Evolutionary conservation across 2,113 vertebrate species (phyloP).

Genomic region (Aplodontia rufa): DNA sequence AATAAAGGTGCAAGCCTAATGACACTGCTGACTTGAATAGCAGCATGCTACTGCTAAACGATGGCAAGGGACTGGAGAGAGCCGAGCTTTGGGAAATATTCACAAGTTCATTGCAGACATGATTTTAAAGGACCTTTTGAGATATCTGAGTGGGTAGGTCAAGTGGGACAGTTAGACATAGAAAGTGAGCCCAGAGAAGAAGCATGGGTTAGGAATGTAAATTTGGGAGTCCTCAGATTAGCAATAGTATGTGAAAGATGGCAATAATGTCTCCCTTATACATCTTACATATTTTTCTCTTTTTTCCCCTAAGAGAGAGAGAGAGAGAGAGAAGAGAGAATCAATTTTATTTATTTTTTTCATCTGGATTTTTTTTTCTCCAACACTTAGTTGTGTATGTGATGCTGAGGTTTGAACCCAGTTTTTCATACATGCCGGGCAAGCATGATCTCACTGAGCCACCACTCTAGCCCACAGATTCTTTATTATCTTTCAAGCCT

Average conservation of each 20-base stretch:
- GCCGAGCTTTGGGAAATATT: background rate
- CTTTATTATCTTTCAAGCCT: background rate
- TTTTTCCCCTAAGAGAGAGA: no score
- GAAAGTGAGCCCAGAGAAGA: background rate
- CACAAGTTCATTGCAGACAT: background rate
- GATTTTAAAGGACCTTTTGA: slow-evolving; percentile 15
- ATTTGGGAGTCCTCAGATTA: background rate
- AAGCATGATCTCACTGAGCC: no score
- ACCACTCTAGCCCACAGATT: no score
- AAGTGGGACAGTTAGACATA: background rate
- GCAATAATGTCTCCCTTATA: background rate
- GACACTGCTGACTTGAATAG: background rate
- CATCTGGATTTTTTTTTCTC: no score
- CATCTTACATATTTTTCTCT: no score
- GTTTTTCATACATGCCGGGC: no score
- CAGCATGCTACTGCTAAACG: background rate
- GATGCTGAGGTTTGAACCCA: no score
- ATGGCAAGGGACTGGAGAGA: background rate
- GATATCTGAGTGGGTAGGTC: background rate
- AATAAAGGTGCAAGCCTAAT: background rate
- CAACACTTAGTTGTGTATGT: no score
- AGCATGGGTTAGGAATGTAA: background rate
- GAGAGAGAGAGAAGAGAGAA: no score
- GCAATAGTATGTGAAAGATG: background rate
- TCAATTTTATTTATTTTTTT: no score